Percentiles rank a stretch among this genome's conserved stretches.
These are phyloP conservation scores for Arothron firmamentum DNA, from an alignment of 2,113 vertebrate species.

Conservation along the genomic window DNA sequence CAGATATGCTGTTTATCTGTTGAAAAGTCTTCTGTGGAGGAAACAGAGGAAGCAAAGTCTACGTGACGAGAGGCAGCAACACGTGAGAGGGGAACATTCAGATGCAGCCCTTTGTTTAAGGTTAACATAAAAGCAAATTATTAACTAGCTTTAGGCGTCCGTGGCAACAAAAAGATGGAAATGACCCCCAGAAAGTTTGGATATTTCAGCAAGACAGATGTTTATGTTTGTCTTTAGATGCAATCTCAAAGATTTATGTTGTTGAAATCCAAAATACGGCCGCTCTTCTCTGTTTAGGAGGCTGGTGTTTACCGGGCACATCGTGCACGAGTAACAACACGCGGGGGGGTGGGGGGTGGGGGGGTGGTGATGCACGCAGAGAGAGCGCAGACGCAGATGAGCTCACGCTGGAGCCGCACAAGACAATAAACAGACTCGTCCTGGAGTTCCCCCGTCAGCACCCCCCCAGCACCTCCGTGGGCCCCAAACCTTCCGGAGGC, in stretches of 20 bases:
- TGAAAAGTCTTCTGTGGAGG: no score
- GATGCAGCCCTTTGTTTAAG: constrained; percentile 1
- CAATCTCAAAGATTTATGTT: not conserved
- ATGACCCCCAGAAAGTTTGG: not conserved
- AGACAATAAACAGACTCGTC: constrained; percentile 56
- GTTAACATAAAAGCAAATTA: not conserved
- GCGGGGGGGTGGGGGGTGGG: not conserved
- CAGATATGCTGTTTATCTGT: no score
- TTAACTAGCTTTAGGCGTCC: not conserved
- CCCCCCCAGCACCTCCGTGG: constrained; percentile 2
- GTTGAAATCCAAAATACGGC: not conserved
- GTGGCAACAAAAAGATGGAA: not conserved
- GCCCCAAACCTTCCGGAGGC: constrained; percentile 32
- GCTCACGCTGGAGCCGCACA: constrained; percentile 22
- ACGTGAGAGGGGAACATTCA: not conserved
- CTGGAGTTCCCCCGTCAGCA: constrained; percentile 18
- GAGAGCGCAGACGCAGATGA: constrained; percentile 22
- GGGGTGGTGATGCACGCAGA: not conserved
- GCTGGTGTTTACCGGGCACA: not conserved
- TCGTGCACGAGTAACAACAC: constrained; percentile 17
- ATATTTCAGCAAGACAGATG: not conserved
- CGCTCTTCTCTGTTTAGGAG: no score
- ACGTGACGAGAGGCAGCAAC: not conserved
- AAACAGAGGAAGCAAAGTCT: no score
- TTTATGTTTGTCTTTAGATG: not conserved